Evolutionary conservation across 2,888 invertebrate species (phyloP), one percentile per base, ranked within the genome.

Genomic region (Melikaiella ostensackeni): DNA sequence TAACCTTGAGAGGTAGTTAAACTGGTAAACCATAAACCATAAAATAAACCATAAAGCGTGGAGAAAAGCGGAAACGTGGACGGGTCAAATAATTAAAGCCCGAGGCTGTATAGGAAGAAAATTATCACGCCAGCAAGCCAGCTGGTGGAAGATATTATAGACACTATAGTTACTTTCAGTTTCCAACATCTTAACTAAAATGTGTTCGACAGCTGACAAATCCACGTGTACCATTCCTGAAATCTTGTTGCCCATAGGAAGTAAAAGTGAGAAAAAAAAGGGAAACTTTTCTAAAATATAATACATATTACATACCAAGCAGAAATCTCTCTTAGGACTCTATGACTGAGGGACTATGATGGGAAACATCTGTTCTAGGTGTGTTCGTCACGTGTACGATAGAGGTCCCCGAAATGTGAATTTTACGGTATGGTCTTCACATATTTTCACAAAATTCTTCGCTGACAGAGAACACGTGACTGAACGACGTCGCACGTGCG

Each of bases 281-380:
- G 30, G 21, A 42, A 21, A 11, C 50, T 13, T 50, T 21, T 66
- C 42, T 1, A 27, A 27, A 27, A 11, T 27, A 19, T 16, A 33
- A 30, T 7, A 3, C 24, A n/a, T n/a, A n/a, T n/a, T n/a, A n/a
- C n/a, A n/a, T n/a, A n/a, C n/a, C 19, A 19, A 35, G 63, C 9
- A 62, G 30, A 62, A 62, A 30, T 21, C 24, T 66, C n/a, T n/a
- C 19, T 2, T 5, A 27, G 30, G 30, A 50, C 9, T 30, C 27
- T 5, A 82, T 83, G 80, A 83, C 85, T 8, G 11, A 30, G 30
- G n/a, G 30, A 21, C 9, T 30, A 30, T 50, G 50, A 27, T 84
- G 83, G 76, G 75, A 74, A 75, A 80, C 85, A 85, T 85, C 83
- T 85, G 85, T 79, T 81, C 64, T 64, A 66, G 33, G 19, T 24